phyloP scores from a whole-genome alignment of 2,888 invertebrate genomes.

The Latheticus oryzae region DNA sequence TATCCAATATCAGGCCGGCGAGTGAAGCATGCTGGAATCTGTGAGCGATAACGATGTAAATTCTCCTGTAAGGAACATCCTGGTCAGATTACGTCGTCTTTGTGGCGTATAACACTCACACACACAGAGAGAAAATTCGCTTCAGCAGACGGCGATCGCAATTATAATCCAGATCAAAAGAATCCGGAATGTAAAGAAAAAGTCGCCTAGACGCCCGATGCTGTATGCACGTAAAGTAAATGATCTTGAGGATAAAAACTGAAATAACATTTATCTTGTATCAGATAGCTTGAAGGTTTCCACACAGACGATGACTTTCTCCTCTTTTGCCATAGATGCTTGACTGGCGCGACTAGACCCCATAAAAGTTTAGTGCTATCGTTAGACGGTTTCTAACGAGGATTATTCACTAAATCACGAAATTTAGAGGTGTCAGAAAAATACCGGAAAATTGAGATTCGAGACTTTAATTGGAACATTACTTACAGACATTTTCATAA shows the following conservation, averaged over 20 bases:
- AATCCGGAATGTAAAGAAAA: constrained; percentile 29
- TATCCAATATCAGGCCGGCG: too few species aligned
- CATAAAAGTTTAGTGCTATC: constrained; percentile 55
- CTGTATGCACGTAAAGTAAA: constrained; percentile 34
- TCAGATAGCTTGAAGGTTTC: constrained; percentile 41
- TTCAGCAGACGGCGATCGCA: constrained; percentile 27
- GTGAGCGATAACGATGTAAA: constrained; percentile 11
- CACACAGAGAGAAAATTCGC: constrained; percentile 17
- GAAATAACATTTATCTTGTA: constrained; percentile 49
- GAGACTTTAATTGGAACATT: too few species aligned
- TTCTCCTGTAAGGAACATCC: constrained; percentile 8
- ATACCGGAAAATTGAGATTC: too few species aligned
- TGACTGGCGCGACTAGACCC: constrained; percentile 45
- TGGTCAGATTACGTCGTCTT: constrained; percentile 3
- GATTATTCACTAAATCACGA: too few species aligned
- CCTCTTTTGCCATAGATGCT: constrained; percentile 37
- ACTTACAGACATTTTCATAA: too few species aligned
- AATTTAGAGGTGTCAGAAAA: too few species aligned
- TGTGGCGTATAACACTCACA: neutral
- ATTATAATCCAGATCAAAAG: constrained; percentile 35
- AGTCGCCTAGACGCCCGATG: constrained; percentile 33
- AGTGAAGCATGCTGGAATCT: too few species aligned
- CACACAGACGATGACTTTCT: constrained; percentile 45
- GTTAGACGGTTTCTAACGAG: too few species aligned
- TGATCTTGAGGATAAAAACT: constrained; percentile 42